Base-by-base conservation (phyloP, 2,888 invertebrate genomes). In the Lomographa bimaculata region DNA sequence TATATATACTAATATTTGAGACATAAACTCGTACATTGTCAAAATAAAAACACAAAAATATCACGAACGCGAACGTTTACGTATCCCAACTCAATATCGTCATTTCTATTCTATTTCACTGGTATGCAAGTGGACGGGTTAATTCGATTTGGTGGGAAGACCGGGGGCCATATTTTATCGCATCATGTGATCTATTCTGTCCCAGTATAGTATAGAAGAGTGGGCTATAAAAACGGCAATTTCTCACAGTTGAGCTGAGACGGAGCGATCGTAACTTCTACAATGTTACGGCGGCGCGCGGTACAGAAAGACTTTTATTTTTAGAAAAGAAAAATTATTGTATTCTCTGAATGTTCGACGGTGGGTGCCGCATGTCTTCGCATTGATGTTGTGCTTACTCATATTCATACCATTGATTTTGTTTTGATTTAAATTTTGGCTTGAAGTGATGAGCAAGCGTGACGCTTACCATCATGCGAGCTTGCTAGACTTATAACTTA, bases 61-160 rank as follows among this genome's bases (percentile, higher is more conserved):
- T 61, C 60, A 60, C 56, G 70, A 60, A 54, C 54, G 57, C 72
- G 77, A 81, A 78, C 75, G 74, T 79, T 76, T 79, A 70, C 70
- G 69, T 74, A 71, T 72, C 75, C 74, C 72, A 75, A 77, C 75
- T 76, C 77, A 78, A 85, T 84, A 82, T 79, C 71, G 67, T 75
- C 68, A 83, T 86, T 84, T 68, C 76, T 81, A 84, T 85, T 82
- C 77, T 78, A 78, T 79, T 78, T 77, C 72, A 74, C 84, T 83
- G 79, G 84, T 81, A 87, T 86, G 86, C 86, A 84, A 84, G 87
- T 84, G 84, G 87, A 87, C 84, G 87, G 86, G 84, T 86, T 87
- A 87, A 89, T 83, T 86, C 87, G 78, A 87, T 87, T 89, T 86
- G 79, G 74, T 73, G 68, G 66, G 70, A 78, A 75, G 74, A 77